Evolutionary conservation across 2,797 vertebrate species (phyloP), one percentile per base, ranked within the genome.

Genomic region (Pantherophis vulpinus): DNA sequence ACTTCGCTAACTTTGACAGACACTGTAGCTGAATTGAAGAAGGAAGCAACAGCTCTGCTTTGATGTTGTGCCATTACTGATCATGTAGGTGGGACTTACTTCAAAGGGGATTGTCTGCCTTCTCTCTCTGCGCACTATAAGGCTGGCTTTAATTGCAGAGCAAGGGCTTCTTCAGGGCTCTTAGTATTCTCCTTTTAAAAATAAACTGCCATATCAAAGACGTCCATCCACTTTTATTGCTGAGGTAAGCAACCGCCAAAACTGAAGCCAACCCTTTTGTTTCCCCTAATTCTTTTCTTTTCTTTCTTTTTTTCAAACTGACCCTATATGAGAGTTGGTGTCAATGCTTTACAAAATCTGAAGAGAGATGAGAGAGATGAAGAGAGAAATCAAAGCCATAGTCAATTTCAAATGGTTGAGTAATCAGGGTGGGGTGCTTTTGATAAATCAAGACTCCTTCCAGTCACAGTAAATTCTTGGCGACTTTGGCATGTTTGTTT

Each of bases 51-150:
- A 96, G 93, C 92, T 95, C 95, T 93, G 92, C 97, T 97, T 97
- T 97, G 97, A 97, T 96, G 95, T 96, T 90, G 95, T 97, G 96
- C 97, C 96, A 97, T 93, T 95, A 94, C 95, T 96, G 96, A 96
- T 97, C 96, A 95, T 55, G 96, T 96, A 97, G 97, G 96, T 96
- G 96, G 96, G 96, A 42, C 89, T 59, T 60, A 97, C 96, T 97
- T 97, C 96, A 96, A 97, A 97, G 96, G 93, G 94, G 94, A 89
- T 66, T 63, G 23, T 12, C 70, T 5, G 58, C 79, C 70, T 90
- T 96, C 95, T 51, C 95, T 96, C 95, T 95, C 86, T 58, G 91
- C 95, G 92, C 60, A 94, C 93, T 93, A 95, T 94, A 95, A 96
- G 96, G 96, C 95, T 97, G 96, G 96, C 96, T 97, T 97, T 96